These are phyloP conservation scores for Yasuhikotakia modesta DNA, from an alignment of 2,797 vertebrate genomes.

Conservation along the genomic window DNA sequence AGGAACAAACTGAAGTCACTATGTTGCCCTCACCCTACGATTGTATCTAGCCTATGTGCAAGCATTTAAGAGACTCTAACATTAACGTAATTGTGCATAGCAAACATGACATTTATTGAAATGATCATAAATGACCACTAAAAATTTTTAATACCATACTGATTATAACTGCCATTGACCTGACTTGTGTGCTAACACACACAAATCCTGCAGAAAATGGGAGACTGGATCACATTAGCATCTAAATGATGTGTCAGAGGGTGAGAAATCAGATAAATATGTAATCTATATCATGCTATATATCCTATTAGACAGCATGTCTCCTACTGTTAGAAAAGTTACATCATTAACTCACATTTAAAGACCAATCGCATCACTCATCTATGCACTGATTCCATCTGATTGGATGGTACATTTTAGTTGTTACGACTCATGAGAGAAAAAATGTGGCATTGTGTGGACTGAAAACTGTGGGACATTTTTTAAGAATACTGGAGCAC, in stretches of 20 bases:
- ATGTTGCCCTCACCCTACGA: too few relatives aligned
- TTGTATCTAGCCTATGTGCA: too few relatives aligned
- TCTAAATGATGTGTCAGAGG: slow-evolving; percentile 37
- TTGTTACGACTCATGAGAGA: background rate
- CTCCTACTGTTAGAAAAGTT: slow-evolving; percentile 13
- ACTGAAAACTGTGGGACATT: background rate
- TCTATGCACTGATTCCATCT: background rate
- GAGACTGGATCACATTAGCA: slow-evolving; percentile 27
- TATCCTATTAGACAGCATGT: slow-evolving; percentile 9
- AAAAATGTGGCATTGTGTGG: background rate
- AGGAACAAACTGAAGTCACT: too few relatives aligned
- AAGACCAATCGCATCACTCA: slow-evolving; percentile 25
- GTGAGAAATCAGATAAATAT: slow-evolving; percentile 39
- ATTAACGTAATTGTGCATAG: background rate
- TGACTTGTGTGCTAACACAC: background rate
- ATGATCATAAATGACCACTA: background rate
- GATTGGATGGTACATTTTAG: background rate
- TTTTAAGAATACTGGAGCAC: background rate
- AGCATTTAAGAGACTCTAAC: background rate
- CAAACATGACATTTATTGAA: background rate
- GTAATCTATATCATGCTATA: slow-evolving; percentile 20
- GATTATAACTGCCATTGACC: background rate
- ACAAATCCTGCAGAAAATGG: background rate
- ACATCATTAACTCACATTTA: slow-evolving; percentile 16
- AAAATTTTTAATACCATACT: background rate